Percentiles rank a stretch among this genome's conserved stretches.
phyloP scores from a whole-genome alignment of 2,113 vertebrate species.

The Gallinago jamesoni region DNA sequence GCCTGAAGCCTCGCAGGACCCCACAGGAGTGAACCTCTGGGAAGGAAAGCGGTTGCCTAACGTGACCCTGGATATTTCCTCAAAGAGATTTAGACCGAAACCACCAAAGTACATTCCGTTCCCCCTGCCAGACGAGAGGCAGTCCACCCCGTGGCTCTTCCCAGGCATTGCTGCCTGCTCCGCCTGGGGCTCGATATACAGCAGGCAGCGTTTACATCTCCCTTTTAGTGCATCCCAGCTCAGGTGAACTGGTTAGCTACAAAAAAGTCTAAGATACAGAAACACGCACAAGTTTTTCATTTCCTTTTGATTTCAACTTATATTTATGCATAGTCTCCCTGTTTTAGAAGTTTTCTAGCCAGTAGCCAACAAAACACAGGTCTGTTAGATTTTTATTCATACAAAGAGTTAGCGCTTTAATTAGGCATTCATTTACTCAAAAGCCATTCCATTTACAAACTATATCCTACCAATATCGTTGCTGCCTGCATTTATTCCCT shows the following conservation, averaged over 20 bases:
- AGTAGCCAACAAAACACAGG: neutral
- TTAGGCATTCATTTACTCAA: conserved; percentile 34
- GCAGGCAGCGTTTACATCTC: neutral
- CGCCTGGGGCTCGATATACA: neutral
- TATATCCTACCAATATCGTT: neutral
- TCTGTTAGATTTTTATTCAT: neutral
- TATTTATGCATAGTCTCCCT: neutral
- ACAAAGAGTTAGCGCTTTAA: neutral
- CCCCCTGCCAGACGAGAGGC: neutral
- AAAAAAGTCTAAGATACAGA: neutral
- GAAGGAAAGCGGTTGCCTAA: neutral
- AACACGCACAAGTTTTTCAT: neutral
- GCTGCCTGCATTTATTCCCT: neutral
- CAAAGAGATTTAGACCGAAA: neutral
- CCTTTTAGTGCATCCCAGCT: neutral
- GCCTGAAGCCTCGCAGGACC: conserved; percentile 9
- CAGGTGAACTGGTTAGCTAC: neutral
- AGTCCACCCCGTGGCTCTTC: neutral
- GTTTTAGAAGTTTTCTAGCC: neutral
- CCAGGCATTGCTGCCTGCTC: neutral
- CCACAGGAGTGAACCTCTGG: neutral
- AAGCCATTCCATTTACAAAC: conserved; percentile 33
- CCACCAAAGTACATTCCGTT: neutral
- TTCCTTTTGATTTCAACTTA: neutral
- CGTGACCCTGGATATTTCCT: neutral